These are phyloP conservation scores for Pelagia noctiluca DNA, from an alignment of 30 jellyfish, hydroid and myxozoan genomes.

Conservation along the genomic window DNA sequence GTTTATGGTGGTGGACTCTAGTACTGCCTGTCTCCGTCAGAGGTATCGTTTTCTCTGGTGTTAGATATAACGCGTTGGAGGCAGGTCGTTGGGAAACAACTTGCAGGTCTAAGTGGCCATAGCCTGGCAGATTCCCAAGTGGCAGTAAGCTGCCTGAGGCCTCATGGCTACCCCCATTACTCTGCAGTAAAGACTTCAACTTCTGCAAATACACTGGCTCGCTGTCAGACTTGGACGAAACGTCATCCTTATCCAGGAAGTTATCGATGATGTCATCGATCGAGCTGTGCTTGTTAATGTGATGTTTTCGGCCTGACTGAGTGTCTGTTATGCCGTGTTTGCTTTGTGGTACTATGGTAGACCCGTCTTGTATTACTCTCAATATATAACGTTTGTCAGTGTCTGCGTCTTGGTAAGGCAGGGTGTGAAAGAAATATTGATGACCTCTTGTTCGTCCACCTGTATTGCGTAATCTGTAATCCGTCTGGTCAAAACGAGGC, in stretches of 20 bases:
- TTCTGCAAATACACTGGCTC: constrained; percentile 12
- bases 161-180: constrained; percentile 16
- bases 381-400: constrained; percentile 40
- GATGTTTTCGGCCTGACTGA: no score
- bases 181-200: not conserved
- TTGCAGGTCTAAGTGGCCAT: constrained; percentile 19
- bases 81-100: constrained; percentile 20
- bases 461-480: not conserved
- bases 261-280: not conserved
- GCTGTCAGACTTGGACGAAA: not conserved
- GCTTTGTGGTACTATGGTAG: constrained; percentile 39
- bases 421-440: not conserved
- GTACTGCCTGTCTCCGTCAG: not conserved
- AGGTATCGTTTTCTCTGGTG: not conserved
- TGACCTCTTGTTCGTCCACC: not conserved
- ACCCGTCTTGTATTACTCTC: constrained; percentile 11
- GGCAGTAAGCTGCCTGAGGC: not conserved
- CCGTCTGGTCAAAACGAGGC: no score
- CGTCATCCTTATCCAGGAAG: not conserved
- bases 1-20: not conserved
- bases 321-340: no score
- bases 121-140: constrained; percentile 17
- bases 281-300: not conserved
- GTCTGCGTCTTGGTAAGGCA: not conserved
- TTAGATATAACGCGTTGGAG: not conserved